These are phyloP conservation scores for Lampris megalopsis DNA, from an alignment of 2,113 vertebrate species.

Conservation along the genomic window DNA sequence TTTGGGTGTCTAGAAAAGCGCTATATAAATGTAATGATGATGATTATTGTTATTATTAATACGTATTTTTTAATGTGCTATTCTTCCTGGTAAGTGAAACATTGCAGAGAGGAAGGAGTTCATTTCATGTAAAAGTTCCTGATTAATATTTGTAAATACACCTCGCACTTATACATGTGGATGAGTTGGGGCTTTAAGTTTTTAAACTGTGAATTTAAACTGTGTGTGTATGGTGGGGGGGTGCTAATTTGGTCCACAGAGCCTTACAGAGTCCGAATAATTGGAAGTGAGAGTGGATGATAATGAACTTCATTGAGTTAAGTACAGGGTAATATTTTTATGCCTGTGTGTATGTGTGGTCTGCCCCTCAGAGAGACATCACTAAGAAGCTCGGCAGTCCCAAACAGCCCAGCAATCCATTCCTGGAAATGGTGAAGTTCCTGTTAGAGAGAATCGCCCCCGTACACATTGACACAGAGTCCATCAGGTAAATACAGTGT, in stretches of 20 bases:
- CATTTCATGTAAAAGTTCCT: no score
- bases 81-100: no score
- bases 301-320: background rate
- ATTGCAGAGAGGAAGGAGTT: no score
- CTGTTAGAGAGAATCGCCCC: slow-evolving; percentile 96
- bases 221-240: background rate
- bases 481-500: slow-evolving; percentile 88
- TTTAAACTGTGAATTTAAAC: no score
- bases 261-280: background rate
- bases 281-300: background rate
- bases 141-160: no score
- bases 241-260: background rate
- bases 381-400: slow-evolving; percentile 97
- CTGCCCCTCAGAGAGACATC: slow-evolving; percentile 89
- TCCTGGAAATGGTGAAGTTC: slow-evolving; percentile 98
- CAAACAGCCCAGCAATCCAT: slow-evolving; percentile 96
- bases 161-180: background rate
- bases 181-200: background rate
- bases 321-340: background rate
- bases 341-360: slow-evolving; percentile 27
- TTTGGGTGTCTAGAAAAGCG: no score
- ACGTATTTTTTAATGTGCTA: no score
- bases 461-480: slow-evolving; percentile 98
- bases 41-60: no score
- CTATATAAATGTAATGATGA: no score